Base-by-base conservation (phyloP, 2,888 invertebrate genomes). In the Lycia hirtaria region DNA sequence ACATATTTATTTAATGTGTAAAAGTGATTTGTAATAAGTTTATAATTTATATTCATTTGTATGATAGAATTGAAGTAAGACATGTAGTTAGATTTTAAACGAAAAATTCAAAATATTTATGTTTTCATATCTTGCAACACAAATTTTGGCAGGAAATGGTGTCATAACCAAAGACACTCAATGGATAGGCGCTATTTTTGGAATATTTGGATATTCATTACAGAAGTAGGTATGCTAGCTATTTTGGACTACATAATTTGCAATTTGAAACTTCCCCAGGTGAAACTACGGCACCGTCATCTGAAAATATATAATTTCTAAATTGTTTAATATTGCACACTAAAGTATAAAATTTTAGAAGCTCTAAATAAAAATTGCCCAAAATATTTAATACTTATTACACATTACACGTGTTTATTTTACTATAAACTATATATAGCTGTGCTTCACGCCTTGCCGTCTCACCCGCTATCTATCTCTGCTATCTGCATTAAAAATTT, bases 171-270 rank as follows among this genome's bases (percentile, higher is more conserved):
- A 69, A 67, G 69, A 76, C 52, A 71, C 62, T 41, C 68, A 60
- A 59, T 63, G 68, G 68, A 69, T 75, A 71, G 81, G 90, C 89
- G 87, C 91, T 92, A 92, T 92, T 91, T 92, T 90, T 90, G 90
- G 91, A 85, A 81, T 78, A 79, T 79, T 68, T 77, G 73, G 79
- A 78, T 78, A 78, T 78, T 78, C 76, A 80, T 80, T 82, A 81
- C 75, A 76, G 77, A 75, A 73, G 72, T 76, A 78, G 53, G 40
- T 51, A 83, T 73, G 77, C 71, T 60, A 80, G 81, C 85, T 91
- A 92, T 91, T 91, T 91, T 85, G 78, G 83, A 84, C 78, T 85
- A 84, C 84, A 30, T 87, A 88, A n/a, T 86, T 87, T 89, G 89
- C 89, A 89, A 90, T 85, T 82, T 81, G 88, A 91, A 89, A 90